Evolutionary conservation across 1,140 invertebrate genomes (phyloP).

Genomic region (Drosophila guanche): DNA sequence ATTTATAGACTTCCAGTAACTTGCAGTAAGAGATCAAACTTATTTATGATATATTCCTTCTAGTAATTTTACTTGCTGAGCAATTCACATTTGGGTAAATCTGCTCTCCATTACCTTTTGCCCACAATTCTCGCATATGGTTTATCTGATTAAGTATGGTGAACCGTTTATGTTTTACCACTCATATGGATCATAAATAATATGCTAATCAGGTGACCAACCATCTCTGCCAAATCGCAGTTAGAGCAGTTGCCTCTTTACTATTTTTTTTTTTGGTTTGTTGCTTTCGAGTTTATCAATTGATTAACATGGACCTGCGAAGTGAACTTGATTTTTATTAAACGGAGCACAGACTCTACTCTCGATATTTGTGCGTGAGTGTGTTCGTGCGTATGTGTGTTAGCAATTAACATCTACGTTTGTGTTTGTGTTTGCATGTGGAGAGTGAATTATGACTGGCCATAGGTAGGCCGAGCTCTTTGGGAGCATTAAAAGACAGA

Average conservation of each 20-base stretch:
- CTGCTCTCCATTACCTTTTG: conserved; percentile 1
- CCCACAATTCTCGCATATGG: conserved; percentile 15
- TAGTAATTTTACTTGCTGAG: no score
- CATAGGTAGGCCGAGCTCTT: conserved; percentile 24
- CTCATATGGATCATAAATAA: conserved; percentile 55
- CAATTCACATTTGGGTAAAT: no score
- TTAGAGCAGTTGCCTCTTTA: conserved; percentile 7
- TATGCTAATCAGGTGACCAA: conserved; percentile 71
- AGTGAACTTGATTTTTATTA: conserved; percentile 73
- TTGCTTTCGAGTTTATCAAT: conserved; percentile 63
- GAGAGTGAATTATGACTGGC: conserved; percentile 7
- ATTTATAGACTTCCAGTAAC: not conserved
- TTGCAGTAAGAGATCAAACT: no score
- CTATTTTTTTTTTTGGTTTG: conserved; percentile 15
- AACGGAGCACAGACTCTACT: conserved; percentile 41
- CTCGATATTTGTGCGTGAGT: conserved; percentile 7
- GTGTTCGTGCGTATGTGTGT: conserved; percentile 15
- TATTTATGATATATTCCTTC: no score
- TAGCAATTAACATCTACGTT: conserved; percentile 56
- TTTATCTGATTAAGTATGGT: conserved; percentile 38
- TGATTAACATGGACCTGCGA: conserved; percentile 69
- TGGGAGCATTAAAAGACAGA: conserved; percentile 16
- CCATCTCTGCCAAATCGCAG: conserved; percentile 47
- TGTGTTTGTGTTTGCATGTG: not conserved
- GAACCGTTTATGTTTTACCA: conserved; percentile 21